phyloP scores from a whole-genome alignment of 2,113 vertebrate genomes.

The Upupa epops region DNA sequence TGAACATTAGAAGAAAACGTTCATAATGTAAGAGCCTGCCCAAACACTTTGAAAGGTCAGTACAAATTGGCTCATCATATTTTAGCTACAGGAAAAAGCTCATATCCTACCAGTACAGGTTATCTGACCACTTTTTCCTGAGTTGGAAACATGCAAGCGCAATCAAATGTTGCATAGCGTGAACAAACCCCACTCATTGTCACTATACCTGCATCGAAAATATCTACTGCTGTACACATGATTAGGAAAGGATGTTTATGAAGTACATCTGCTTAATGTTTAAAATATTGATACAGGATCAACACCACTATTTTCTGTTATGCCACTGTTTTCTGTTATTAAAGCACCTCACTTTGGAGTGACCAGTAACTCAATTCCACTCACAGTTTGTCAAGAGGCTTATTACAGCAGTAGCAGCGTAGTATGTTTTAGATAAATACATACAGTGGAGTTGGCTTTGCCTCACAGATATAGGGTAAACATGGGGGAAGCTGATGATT shows the following conservation, averaged over 20 bases:
- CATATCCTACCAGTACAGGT: neutral
- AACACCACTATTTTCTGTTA: too few relatives aligned
- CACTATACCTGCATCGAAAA: neutral
- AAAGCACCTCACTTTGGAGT: neutral
- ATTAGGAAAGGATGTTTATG: neutral
- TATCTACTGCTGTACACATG: neutral
- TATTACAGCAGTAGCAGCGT: rapidly evolving
- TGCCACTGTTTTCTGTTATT: neutral
- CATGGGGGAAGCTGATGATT: neutral
- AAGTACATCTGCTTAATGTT: neutral
- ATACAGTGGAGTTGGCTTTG: neutral
- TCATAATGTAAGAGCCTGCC: neutral
- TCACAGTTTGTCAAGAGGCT: neutral
- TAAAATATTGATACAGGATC: neutral
- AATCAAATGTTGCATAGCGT: neutral
- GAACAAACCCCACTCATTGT: neutral
- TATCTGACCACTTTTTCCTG: neutral
- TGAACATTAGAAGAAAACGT: neutral
- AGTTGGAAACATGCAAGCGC: neutral
- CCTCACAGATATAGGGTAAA: neutral
- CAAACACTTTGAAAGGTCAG: neutral
- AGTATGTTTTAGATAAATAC: neutral
- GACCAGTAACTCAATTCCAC: neutral
- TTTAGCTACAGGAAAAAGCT: neutral
- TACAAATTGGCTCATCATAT: neutral